Percentiles rank a stretch among this genome's conserved stretches.
Conservation (phyloP, 2,113 vertebrate species). For the Leptobrachium leishanense region DNA sequence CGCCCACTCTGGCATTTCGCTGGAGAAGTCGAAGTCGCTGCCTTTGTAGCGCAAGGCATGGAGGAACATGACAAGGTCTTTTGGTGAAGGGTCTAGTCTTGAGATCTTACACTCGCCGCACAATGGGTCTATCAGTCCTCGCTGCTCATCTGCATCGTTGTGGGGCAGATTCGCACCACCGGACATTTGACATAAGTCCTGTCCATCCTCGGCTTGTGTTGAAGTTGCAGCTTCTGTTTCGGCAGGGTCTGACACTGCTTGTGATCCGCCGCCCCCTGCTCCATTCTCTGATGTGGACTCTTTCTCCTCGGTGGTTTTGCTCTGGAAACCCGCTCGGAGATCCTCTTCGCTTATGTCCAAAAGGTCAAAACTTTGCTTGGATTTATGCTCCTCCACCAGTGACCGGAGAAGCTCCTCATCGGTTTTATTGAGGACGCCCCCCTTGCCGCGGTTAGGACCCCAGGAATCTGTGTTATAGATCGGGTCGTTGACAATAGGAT, state of each 20-base stretch:
- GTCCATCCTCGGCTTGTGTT: not conserved
- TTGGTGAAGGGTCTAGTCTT: conserved; percentile 80
- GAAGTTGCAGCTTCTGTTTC: conserved; percentile 22
- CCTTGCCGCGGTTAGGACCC: conserved; percentile 83
- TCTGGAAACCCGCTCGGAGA: conserved; percentile 48
- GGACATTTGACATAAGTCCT: not conserved
- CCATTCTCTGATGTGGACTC: conserved; percentile 17
- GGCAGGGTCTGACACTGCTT: not conserved
- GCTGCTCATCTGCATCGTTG: not conserved
- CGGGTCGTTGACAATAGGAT: conserved; percentile 93
- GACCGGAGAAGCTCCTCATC: conserved; percentile 83
- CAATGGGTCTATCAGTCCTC: conserved; percentile 73
- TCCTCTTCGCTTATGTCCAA: conserved; percentile 71
- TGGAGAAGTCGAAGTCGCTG: conserved; percentile 86
- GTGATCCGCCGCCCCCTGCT: not conserved
- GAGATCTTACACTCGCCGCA: conserved; percentile 82
- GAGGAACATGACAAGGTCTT: conserved; percentile 92
- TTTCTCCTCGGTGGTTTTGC: not conserved
- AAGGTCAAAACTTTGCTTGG: conserved; percentile 79
- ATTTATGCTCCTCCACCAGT: conserved; percentile 80
- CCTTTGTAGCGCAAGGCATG: conserved; percentile 92
- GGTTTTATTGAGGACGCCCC: conserved; percentile 75
- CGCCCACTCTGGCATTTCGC: conserved; percentile 86
- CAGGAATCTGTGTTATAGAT: conserved; percentile 91
- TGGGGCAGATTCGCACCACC: not conserved